Evolutionary conservation across 2,113 vertebrate genomes (phyloP).

Genomic region (Mugil cephalus): DNA sequence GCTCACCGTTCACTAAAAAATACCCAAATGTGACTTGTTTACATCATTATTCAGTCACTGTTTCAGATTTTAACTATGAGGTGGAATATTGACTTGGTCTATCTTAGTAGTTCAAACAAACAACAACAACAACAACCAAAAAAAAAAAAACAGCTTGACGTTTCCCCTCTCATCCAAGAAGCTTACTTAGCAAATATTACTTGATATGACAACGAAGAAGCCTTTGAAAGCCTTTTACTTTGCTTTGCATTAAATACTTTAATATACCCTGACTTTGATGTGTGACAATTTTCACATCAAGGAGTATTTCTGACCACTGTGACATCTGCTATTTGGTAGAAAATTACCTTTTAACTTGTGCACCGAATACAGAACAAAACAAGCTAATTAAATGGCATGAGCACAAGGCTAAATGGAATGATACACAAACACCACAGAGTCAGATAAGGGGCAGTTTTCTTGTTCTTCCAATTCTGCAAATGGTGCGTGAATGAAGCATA

Average conservation of each 20-base stretch:
- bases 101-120: no score
- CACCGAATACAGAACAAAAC: background rate
- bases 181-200: no score
- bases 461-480: background rate
- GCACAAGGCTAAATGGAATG: no score
- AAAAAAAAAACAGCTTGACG: no score
- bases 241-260: no score
- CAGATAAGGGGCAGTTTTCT: background rate
- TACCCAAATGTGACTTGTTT: background rate
- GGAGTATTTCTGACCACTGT: conserved; percentile 1
- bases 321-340: background rate
- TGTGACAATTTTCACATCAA: no score
- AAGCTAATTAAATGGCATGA: background rate
- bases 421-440: background rate
- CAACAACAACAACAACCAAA: no score
- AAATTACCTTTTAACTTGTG: background rate
- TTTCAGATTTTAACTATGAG: conserved; percentile 9
- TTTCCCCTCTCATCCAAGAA: no score
- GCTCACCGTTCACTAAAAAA: no score
- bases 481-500: background rate
- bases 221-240: no score
- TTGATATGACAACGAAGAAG: no score
- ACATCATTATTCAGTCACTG: background rate
- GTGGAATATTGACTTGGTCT: background rate
- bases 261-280: no score